Percentiles rank a stretch among this genome's conserved stretches.
Conservation (phyloP, 23 tunicate species). For the Halocynthia aurantium region DNA sequence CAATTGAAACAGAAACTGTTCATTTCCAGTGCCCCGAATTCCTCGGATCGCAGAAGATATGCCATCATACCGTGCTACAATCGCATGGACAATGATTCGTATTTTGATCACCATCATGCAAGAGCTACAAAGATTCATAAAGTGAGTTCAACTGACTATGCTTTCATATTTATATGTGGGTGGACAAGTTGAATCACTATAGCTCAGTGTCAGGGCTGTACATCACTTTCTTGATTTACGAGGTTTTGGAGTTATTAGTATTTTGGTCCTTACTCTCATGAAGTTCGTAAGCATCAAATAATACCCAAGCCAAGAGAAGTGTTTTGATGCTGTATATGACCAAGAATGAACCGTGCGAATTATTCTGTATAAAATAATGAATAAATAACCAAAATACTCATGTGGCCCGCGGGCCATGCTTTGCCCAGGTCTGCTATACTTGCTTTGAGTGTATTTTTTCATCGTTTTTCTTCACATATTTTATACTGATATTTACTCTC, state of each 20-base stretch:
- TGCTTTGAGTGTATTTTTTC: too few species aligned
- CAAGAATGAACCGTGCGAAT: too few species aligned
- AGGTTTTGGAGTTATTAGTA: too few species aligned
- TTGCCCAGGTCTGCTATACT: too few species aligned
- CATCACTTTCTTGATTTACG: not conserved
- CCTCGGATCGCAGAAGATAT: conserved; percentile 50
- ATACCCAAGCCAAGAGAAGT: too few species aligned
- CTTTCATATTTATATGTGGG: not conserved
- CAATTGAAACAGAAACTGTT: not conserved
- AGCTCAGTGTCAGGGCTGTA: not conserved
- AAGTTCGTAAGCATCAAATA: too few species aligned
- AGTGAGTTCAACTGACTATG: not conserved
- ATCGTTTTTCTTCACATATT: too few species aligned
- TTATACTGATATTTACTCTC: not conserved
- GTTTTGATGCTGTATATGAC: too few species aligned
- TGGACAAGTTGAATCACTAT: not conserved
- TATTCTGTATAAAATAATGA: too few species aligned
- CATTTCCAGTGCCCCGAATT: conserved; percentile 35
- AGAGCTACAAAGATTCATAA: conserved; percentile 52
- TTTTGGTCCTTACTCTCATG: too few species aligned
- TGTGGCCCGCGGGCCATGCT: too few species aligned
- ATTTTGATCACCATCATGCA: conserved; percentile 68
- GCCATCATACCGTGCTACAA: conserved; percentile 73
- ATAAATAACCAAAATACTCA: too few species aligned
- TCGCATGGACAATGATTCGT: conserved; percentile 56